Conservation (phyloP, 2,888 invertebrate species). For the Pogonocherus hispidulus region DNA sequence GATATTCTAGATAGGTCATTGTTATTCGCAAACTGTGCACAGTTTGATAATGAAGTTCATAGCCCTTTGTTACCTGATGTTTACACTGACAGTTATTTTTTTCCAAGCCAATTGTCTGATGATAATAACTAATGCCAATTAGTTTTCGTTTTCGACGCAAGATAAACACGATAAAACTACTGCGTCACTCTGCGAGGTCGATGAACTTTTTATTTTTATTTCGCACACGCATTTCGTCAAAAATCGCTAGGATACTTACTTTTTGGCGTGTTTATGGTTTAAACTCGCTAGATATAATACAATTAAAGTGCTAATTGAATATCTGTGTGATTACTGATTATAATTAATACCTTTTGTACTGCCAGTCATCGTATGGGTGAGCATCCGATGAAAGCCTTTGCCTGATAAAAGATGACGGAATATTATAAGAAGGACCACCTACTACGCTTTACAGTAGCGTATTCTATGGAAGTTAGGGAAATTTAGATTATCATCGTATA, state of each 20-base stretch:
- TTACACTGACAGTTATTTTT: conserved; percentile 10
- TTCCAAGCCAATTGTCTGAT: conserved; percentile 21
- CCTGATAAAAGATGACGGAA: neutral
- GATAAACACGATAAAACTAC: conserved; percentile 31
- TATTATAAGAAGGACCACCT: neutral
- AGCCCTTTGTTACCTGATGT: neutral
- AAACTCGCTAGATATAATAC: neutral
- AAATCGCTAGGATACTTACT: conserved; percentile 1
- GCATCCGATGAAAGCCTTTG: neutral
- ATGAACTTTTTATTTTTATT: conserved; percentile 32
- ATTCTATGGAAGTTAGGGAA: too few relatives aligned
- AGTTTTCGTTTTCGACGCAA: conserved; percentile 24
- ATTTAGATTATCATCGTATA: too few relatives aligned
- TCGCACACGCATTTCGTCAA: conserved; percentile 12
- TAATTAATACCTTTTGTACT: neutral
- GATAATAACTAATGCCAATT: conserved; percentile 21
- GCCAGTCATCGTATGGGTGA: neutral
- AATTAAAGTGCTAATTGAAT: neutral
- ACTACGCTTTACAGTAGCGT: too few relatives aligned
- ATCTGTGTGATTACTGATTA: neutral
- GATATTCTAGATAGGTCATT: neutral
- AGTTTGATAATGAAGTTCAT: neutral
- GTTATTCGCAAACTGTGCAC: neutral
- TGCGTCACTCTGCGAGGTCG: conserved; percentile 27
- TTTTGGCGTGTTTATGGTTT: neutral